These are phyloP conservation scores for Sporophila hypoxantha DNA, from an alignment of 2,113 vertebrate species.

Conservation along the genomic window DNA sequence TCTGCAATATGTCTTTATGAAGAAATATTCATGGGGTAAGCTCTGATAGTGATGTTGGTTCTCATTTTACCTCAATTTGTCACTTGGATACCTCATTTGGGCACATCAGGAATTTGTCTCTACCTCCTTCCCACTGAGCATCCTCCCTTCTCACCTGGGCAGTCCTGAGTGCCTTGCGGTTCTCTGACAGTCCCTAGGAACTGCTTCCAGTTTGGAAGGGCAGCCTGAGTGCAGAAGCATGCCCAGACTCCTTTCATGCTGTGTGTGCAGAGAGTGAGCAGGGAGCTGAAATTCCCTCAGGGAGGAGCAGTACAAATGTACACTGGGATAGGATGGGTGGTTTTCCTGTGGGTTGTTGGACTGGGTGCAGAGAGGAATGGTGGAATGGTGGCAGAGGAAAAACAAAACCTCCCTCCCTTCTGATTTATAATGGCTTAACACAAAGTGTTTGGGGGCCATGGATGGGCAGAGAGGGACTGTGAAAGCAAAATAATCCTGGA, in stretches of 20 bases:
- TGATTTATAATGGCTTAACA: not conserved
- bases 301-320: not conserved
- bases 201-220: not conserved
- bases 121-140: not conserved
- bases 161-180: not conserved
- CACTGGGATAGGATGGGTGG: not conserved
- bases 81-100: rapidly evolving
- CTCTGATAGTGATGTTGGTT: not conserved
- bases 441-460: not conserved
- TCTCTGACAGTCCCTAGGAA: too few species aligned
- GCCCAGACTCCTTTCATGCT: not conserved
- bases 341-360: not conserved
- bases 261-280: not conserved
- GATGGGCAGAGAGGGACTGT: not conserved
- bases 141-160: not conserved
- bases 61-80: not conserved
- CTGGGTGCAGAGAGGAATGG: not conserved
- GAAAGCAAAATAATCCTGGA: not conserved
- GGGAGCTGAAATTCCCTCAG: not conserved
- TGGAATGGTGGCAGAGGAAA: not conserved
- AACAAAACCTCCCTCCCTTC: not conserved
- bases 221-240: not conserved
- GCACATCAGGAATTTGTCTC: not conserved
- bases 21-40: not conserved
- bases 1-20: not conserved